Evolutionary conservation across 1,140 invertebrate species (phyloP).

Genomic region (Trachelipus rathkii): DNA sequence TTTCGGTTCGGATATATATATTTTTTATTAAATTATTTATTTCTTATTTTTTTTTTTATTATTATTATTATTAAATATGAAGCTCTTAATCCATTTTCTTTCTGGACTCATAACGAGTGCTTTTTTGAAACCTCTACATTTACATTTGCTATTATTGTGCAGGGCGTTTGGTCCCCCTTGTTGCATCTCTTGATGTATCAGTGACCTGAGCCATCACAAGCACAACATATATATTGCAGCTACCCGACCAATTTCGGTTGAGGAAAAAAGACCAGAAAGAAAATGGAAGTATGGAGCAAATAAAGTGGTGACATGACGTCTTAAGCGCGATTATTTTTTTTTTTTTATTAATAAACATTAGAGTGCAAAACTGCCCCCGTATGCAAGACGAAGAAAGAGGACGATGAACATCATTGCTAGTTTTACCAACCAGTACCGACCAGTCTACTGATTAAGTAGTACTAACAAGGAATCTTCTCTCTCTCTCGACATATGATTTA

Average conservation of each 20-base stretch:
- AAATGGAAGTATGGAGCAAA: neutral
- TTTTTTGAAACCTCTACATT: neutral
- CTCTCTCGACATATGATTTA: constrained; percentile 18
- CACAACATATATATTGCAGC: neutral
- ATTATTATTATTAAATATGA: no score
- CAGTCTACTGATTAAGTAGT: neutral
- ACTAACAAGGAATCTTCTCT: neutral
- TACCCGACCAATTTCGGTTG: neutral
- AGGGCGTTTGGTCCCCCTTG: neutral
- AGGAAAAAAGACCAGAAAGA: neutral
- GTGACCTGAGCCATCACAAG: neutral
- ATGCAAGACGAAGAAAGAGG: neutral
- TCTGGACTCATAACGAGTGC: neutral
- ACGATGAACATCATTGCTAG: neutral
- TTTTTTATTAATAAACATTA: neutral
- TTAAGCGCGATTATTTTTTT: neutral
- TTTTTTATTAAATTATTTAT: neutral
- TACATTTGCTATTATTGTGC: neutral
- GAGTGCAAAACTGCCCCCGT: neutral
- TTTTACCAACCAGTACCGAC: neutral
- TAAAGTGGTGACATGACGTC: constrained; percentile 2
- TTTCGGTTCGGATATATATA: neutral
- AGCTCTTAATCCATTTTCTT: neutral
- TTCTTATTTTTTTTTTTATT: no score
- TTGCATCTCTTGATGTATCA: neutral